Percentiles rank a stretch among this genome's conserved stretches.
phyloP scores from a whole-genome alignment of 2,888 invertebrate species.

The Cryptocheilus praepositus region DNA sequence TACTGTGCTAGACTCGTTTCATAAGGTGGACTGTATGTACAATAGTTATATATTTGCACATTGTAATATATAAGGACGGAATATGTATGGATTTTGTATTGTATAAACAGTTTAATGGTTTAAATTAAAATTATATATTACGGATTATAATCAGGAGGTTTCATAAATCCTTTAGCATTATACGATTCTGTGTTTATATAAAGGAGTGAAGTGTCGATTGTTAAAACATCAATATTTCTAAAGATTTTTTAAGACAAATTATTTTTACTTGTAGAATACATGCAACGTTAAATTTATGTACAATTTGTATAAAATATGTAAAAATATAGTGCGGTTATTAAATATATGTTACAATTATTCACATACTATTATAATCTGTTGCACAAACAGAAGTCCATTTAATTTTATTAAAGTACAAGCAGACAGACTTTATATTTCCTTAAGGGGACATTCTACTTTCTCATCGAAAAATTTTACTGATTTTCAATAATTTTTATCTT shows the following conservation, averaged over 20 bases:
- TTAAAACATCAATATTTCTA: no score
- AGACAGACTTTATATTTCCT: no score
- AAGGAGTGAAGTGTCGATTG: no score
- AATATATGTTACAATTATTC: not conserved
- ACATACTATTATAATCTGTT: no score
- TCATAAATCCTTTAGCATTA: no score
- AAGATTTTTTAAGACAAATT: not conserved
- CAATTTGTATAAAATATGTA: not conserved
- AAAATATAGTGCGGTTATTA: not conserved
- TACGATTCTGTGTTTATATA: no score
- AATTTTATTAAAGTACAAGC: no score
- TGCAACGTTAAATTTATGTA: not conserved
- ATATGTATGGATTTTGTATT: conserved; percentile 1
- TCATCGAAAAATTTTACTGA: no score
- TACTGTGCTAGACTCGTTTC: conserved; percentile 40
- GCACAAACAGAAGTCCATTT: no score
- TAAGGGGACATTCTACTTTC: no score
- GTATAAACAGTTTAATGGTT: not conserved
- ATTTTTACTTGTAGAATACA: not conserved
- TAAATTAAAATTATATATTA: not conserved
- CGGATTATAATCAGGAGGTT: no score
- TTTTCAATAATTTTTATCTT: no score
- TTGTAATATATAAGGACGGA: conserved; percentile 53
- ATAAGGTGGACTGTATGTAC: conserved; percentile 49
- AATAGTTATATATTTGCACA: conserved; percentile 46